phyloP scores from a whole-genome alignment of 2,888 invertebrate genomes.

The Coenonympha glycerion region DNA sequence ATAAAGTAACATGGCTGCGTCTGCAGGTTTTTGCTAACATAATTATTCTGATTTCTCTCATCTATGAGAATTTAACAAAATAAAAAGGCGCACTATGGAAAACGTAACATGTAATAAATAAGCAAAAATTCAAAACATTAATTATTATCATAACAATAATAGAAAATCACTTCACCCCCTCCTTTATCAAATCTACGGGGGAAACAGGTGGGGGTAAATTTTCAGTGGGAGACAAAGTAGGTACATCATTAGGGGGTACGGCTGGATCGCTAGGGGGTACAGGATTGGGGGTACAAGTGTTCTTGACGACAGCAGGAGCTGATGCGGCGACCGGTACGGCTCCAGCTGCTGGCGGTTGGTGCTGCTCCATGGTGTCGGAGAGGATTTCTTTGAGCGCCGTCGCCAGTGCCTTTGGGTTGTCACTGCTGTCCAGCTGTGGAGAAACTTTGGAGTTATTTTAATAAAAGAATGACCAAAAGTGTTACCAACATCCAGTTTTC shows the following conservation, averaged over 20 bases:
- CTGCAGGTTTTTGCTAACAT: too few relatives aligned
- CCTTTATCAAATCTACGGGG: neutral
- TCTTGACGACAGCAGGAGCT: conserved; percentile 23
- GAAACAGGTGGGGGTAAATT: neutral
- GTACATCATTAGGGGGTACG: neutral
- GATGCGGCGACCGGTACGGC: conserved; percentile 23
- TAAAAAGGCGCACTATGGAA: conserved; percentile 16
- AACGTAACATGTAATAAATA: conserved; percentile 35
- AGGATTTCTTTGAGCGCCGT: conserved; percentile 60
- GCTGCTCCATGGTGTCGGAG: conserved; percentile 57
- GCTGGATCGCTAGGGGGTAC: neutral
- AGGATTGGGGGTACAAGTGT: conserved; percentile 3
- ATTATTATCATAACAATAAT: conserved; percentile 37
- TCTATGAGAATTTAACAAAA: too few relatives aligned
- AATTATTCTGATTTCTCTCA: too few relatives aligned
- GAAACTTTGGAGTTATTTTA: neutral
- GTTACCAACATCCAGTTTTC: too few relatives aligned
- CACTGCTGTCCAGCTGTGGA: conserved; percentile 57
- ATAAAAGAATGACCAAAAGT: neutral
- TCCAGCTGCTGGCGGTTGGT: conserved; percentile 31
- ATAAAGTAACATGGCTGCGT: too few relatives aligned
- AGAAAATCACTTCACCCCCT: conserved; percentile 26
- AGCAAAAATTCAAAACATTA: conserved; percentile 33
- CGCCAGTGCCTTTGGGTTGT: conserved; percentile 59
- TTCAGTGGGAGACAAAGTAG: too few relatives aligned